Conservation (phyloP, 2,888 invertebrate species). For the Malacosoma neustria region DNA sequence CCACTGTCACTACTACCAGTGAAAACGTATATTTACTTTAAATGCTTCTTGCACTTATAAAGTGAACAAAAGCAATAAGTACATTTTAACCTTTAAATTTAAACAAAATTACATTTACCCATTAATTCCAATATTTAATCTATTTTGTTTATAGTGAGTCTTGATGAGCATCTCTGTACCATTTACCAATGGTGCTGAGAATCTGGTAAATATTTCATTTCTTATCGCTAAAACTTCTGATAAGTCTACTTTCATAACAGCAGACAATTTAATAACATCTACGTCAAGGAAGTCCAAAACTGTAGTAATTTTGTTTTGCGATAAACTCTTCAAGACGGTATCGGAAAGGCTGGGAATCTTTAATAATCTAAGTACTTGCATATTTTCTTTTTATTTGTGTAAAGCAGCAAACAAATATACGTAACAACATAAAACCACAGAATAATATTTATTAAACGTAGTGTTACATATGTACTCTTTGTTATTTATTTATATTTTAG, state of each 20-base stretch:
- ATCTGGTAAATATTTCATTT: constrained; percentile 62
- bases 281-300: constrained; percentile 74
- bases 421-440: no score
- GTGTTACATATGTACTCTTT: no score
- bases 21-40: no score
- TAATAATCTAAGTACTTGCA: neutral
- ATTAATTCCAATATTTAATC: constrained; percentile 59
- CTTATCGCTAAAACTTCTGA: constrained; percentile 54
- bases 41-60: no score
- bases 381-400: no score
- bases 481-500: no score
- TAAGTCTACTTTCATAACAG: constrained; percentile 57
- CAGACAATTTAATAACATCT: constrained; percentile 68
- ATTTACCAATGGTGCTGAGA: constrained; percentile 51
- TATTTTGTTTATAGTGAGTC: constrained; percentile 32
- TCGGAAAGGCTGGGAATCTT: constrained; percentile 35
- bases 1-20: no score
- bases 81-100: constrained; percentile 2
- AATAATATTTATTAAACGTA: no score
- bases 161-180: constrained; percentile 34
- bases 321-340: constrained; percentile 51
- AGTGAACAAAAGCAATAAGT: no score
- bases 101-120: constrained; percentile 43
- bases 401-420: no score
- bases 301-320: constrained; percentile 68